A percentile compares a stretch with the other conserved stretches of the same genome.
Conservation (phyloP, 30 jellyfish, hydroid and myxozoan genomes). For the Morbakka virulenta region DNA sequence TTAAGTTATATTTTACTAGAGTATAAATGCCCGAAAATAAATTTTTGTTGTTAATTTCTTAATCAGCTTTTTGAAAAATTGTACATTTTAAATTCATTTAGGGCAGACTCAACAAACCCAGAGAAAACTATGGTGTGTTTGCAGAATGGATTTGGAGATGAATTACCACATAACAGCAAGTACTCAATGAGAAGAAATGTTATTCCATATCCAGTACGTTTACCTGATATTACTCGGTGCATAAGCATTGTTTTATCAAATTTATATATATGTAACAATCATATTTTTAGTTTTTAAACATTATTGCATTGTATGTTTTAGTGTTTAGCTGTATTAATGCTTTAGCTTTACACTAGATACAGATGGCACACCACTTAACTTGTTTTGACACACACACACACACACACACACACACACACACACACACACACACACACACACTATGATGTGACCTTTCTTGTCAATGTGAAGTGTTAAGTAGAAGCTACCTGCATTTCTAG, state of each 20-base stretch:
- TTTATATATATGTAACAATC: background rate
- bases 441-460: no score
- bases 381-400: no score
- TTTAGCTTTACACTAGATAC: background rate
- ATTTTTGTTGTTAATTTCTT: no score
- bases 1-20: no score
- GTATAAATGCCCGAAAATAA: no score
- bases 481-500: no score
- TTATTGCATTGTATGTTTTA: background rate
- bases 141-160: conserved; percentile 25
- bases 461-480: no score
- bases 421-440: no score
- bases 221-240: background rate
- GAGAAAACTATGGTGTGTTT: conserved; percentile 12
- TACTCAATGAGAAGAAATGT: conserved; percentile 61
- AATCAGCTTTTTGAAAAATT: no score
- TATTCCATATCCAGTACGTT: conserved; percentile 94
- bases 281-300: background rate
- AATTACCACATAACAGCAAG: conserved; percentile 17
- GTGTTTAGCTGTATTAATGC: background rate
- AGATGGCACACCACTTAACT: no score
- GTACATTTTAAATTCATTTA: no score
- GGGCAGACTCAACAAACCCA: background rate
- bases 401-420: no score
- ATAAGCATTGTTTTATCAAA: background rate